Evolutionary conservation across 2,888 invertebrate genomes (phyloP).

Genomic region (Margaritifera margaritifera): DNA sequence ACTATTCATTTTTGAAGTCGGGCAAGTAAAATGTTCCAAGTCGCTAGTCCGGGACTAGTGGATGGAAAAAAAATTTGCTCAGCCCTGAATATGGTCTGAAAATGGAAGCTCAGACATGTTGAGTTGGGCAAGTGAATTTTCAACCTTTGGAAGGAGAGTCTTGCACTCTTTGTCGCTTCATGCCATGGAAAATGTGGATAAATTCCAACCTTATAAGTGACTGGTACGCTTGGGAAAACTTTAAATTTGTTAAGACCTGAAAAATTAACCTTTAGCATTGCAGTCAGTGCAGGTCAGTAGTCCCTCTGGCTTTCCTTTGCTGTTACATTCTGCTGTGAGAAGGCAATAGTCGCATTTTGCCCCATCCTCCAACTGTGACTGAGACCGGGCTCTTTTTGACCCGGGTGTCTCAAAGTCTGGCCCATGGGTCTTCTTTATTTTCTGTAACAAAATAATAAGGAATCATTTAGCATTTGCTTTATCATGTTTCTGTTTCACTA

Average conservation of each 20-base stretch:
- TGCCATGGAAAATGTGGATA: neutral
- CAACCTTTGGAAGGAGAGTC: no score
- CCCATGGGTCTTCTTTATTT: constrained; percentile 64
- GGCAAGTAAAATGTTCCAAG: no score
- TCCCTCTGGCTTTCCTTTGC: constrained; percentile 68
- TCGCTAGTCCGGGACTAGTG: no score
- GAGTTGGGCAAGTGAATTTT: no score
- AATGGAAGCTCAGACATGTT: no score
- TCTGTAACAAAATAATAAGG: constrained; percentile 35
- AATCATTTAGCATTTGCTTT: neutral
- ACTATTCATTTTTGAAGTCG: no score
- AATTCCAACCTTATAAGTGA: neutral
- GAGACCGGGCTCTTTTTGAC: constrained; percentile 11
- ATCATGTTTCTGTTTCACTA: no score
- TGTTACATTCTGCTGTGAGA: constrained; percentile 61
- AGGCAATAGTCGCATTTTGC: constrained; percentile 69
- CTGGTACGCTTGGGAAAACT: neutral
- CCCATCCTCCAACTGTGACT: constrained; percentile 27
- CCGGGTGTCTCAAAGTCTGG: constrained; percentile 61
- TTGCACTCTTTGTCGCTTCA: no score
- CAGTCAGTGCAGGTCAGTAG: constrained; percentile 71
- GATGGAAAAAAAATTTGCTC: no score
- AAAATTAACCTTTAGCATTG: constrained; percentile 66
- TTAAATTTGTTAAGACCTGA: neutral
- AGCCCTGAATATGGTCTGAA: no score